Percentiles rank a stretch among this genome's conserved stretches.
phyloP scores from a whole-genome alignment of 2,113 vertebrate species.

The Myiozetetes cayanensis region DNA sequence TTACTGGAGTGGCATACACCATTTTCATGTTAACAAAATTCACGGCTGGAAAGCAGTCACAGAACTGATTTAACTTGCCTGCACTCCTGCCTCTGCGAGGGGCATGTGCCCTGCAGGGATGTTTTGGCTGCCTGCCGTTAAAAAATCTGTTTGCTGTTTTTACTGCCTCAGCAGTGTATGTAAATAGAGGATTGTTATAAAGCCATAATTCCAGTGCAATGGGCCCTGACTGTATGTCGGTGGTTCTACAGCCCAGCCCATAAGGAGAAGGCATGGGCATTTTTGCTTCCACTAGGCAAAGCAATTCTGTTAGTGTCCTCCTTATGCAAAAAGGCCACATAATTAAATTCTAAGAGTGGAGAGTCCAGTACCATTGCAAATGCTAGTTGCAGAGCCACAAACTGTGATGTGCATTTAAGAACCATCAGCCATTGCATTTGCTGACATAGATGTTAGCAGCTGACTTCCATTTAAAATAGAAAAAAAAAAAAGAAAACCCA shows the following conservation, averaged over 20 bases:
- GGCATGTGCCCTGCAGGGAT: slow-evolving; percentile 62
- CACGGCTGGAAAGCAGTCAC: background rate
- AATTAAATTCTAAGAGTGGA: slow-evolving; percentile 58
- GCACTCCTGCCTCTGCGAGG: slow-evolving; percentile 42
- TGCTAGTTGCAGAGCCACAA: slow-evolving; percentile 30
- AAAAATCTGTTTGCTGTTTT: slow-evolving; percentile 77
- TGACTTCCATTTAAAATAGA: slow-evolving; percentile 25
- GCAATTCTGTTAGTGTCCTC: slow-evolving; percentile 17
- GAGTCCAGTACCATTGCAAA: slow-evolving; percentile 39
- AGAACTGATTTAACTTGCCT: slow-evolving; percentile 60
- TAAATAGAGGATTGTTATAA: slow-evolving; percentile 79
- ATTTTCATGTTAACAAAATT: slow-evolving; percentile 21
- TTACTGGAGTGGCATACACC: slow-evolving; percentile 46
- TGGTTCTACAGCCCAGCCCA: slow-evolving; percentile 61
- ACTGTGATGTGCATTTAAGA: slow-evolving; percentile 44
- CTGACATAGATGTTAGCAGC: background rate
- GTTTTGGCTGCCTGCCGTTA: slow-evolving; percentile 69
- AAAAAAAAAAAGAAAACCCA: background rate
- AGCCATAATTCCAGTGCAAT: slow-evolving; percentile 69
- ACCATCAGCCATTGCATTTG: background rate
- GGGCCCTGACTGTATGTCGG: slow-evolving; percentile 57
- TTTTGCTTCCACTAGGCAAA: slow-evolving; percentile 54
- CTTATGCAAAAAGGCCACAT: slow-evolving; percentile 13
- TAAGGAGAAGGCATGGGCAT: slow-evolving; percentile 34
- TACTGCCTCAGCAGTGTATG: slow-evolving; percentile 78